Conservation (phyloP, 2,888 invertebrate genomes). For the Synergus gifuensis region DNA sequence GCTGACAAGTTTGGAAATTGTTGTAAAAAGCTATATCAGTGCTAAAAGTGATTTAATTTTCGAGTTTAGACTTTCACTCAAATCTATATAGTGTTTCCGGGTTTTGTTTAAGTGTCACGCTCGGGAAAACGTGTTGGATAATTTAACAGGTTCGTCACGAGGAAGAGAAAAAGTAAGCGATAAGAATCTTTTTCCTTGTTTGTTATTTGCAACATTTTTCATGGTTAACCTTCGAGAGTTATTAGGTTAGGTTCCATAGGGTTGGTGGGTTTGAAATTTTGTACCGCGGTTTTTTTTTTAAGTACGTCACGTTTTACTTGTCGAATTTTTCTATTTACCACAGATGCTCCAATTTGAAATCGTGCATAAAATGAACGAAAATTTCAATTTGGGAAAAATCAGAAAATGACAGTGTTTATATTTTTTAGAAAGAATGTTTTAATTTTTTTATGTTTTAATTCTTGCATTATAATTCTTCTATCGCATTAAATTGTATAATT, state of each 20-base stretch:
- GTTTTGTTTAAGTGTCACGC: slow-evolving; percentile 17
- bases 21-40: neutral
- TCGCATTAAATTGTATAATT: too few relatives aligned
- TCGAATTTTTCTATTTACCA: too few relatives aligned
- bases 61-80: slow-evolving; percentile 10
- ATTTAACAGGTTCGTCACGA: neutral
- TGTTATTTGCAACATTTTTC: neutral
- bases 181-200: neutral
- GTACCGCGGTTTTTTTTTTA: too few relatives aligned
- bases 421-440: too few relatives aligned
- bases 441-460: too few relatives aligned
- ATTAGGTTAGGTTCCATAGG: slow-evolving; percentile 19
- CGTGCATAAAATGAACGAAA: too few relatives aligned
- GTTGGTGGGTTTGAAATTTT: neutral
- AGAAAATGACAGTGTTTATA: too few relatives aligned
- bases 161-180: neutral
- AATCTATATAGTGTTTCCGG: slow-evolving; percentile 12
- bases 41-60: slow-evolving; percentile 4
- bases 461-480: too few relatives aligned
- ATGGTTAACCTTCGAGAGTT: neutral
- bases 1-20: neutral
- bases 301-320: too few relatives aligned
- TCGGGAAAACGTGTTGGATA: slow-evolving; percentile 21
- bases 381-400: too few relatives aligned
- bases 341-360: too few relatives aligned